Percentiles rank a stretch among this genome's conserved stretches.
phyloP scores from a whole-genome alignment of 2,797 vertebrate genomes.

The Rhyacichthys aspro region DNA sequence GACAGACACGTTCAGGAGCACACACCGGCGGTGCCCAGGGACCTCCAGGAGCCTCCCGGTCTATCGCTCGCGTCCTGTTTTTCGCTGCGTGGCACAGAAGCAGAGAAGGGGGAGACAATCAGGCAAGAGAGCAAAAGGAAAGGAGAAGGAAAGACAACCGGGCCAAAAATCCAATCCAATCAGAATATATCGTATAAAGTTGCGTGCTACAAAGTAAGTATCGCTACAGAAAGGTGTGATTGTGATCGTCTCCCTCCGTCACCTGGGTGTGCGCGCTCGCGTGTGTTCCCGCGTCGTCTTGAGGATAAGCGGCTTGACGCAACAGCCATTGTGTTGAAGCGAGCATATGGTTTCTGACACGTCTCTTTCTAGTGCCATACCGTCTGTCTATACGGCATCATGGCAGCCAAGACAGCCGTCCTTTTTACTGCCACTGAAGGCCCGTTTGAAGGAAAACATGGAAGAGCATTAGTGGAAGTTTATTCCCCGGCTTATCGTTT shows the following conservation, averaged over 20 bases:
- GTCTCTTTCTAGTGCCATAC: slow-evolving; percentile 74
- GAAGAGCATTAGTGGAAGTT: slow-evolving; percentile 74
- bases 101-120: slow-evolving; percentile 33
- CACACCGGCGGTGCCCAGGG: slow-evolving; percentile 41
- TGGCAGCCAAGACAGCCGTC: slow-evolving; percentile 74
- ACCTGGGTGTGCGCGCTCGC: slow-evolving; percentile 24
- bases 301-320: slow-evolving; percentile 57
- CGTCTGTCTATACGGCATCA: slow-evolving; percentile 68
- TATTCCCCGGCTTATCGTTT: slow-evolving; percentile 70
- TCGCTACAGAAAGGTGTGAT: background rate
- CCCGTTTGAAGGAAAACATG: slow-evolving; percentile 74
- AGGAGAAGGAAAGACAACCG: slow-evolving; percentile 14
- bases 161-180: slow-evolving; percentile 28
- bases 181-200: no score
- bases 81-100: slow-evolving; percentile 60
- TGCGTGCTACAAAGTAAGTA: no score
- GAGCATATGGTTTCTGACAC: slow-evolving; percentile 77
- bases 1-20: slow-evolving; percentile 16
- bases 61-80: slow-evolving; percentile 68
- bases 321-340: slow-evolving; percentile 59
- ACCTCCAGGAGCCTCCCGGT: slow-evolving; percentile 62
- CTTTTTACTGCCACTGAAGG: slow-evolving; percentile 69
- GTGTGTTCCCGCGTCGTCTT: slow-evolving; percentile 51
- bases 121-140: slow-evolving; percentile 32
- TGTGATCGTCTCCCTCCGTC: slow-evolving; percentile 3